Evolutionary conservation across 2,113 vertebrate species (phyloP).

Genomic region (Gavia stellata): DNA sequence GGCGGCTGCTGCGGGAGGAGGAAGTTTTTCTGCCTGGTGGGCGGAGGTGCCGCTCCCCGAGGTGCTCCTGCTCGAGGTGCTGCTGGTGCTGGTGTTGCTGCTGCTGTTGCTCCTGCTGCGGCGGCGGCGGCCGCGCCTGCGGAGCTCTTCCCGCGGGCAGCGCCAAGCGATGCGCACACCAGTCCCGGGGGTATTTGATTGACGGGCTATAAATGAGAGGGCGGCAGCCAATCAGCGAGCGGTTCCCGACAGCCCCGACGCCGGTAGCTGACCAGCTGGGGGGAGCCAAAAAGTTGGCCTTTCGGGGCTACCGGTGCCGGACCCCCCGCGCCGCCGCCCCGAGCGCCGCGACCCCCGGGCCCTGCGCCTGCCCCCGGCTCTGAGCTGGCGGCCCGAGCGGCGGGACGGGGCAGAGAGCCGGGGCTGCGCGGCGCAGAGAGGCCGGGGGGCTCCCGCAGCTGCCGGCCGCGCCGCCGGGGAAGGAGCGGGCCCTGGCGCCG

Average conservation of each 20-base stretch:
- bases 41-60: not conserved
- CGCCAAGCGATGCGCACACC: not conserved
- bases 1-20: not conserved
- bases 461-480: not conserved
- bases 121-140: not conserved
- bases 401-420: not conserved
- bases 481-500: not conserved
- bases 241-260: constrained; percentile 48
- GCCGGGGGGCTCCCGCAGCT: not conserved
- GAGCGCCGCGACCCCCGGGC: not conserved
- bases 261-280: not conserved
- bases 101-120: not conserved
- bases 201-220: constrained; percentile 83
- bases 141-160: not conserved
- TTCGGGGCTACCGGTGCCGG: not conserved
- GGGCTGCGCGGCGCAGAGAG: too few species aligned
- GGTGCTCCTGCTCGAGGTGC: not conserved
- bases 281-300: not conserved
- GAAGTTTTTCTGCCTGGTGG: not conserved
- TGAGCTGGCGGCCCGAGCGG: not conserved
- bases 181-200: constrained; percentile 71
- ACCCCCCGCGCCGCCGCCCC: not conserved
- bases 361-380: not conserved
- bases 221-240: constrained; percentile 83
- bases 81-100: not conserved